These are phyloP conservation scores for Coturnix japonica DNA, from an alignment of 2,113 vertebrate genomes.

Conservation along the genomic window DNA sequence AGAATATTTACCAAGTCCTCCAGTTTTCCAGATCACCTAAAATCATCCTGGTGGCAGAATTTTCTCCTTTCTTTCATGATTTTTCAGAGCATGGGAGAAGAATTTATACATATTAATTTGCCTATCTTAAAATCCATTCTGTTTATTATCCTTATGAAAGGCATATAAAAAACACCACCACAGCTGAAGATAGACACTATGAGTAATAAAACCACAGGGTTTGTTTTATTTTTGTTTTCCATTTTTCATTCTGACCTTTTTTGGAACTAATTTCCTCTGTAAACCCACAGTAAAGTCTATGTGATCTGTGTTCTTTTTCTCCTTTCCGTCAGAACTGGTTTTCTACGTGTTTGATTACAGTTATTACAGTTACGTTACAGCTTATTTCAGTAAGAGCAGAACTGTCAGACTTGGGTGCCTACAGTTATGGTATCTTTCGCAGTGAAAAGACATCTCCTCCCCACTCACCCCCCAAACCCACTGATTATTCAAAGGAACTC, in stretches of 20 bases:
- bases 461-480: fast-evolving
- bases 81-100: not conserved
- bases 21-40: not conserved
- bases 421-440: not conserved
- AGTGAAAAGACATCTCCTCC: not conserved
- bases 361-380: not conserved
- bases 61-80: not conserved
- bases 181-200: not conserved
- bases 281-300: conserved; percentile 14
- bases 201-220: conserved; percentile 18
- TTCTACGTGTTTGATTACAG: conserved; percentile 15
- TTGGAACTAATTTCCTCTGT: conserved; percentile 37
- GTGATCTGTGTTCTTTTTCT: not conserved
- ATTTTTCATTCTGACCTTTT: conserved; percentile 38
- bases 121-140: not conserved
- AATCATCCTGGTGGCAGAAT: not conserved
- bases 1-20: not conserved
- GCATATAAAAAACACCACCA: not conserved
- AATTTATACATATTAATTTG: fast-evolving
- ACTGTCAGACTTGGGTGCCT: not conserved
- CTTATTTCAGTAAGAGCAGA: not conserved
- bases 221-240: not conserved
- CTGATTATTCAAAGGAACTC: not conserved
- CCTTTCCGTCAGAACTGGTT: not conserved
- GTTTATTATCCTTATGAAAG: not conserved